Conservation (phyloP, 1,140 invertebrate genomes). For the Trachymyrmex septentrionalis region DNA sequence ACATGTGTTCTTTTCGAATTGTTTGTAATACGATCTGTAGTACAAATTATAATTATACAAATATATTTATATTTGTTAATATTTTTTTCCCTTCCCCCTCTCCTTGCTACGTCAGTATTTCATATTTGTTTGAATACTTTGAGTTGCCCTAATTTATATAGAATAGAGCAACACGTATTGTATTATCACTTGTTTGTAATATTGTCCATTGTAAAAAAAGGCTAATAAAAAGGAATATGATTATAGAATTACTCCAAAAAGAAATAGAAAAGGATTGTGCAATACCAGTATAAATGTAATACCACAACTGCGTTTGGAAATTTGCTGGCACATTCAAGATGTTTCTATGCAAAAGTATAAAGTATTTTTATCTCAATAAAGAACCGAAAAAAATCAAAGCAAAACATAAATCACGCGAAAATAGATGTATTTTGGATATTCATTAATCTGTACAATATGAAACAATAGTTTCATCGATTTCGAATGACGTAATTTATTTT, state of each 20-base stretch:
- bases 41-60: conserved; percentile 52
- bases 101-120: conserved; percentile 29
- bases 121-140: conserved; percentile 14
- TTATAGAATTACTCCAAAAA: conserved; percentile 37
- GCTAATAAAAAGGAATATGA: conserved; percentile 8
- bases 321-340: conserved; percentile 45
- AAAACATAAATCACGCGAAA: conserved; percentile 42
- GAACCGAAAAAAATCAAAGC: neutral
- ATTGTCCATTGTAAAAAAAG: conserved; percentile 49
- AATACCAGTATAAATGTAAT: conserved; percentile 29
- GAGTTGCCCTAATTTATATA: conserved; percentile 18
- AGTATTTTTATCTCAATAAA: conserved; percentile 30
- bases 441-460: conserved; percentile 50
- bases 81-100: conserved; percentile 1
- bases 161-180: conserved; percentile 22
- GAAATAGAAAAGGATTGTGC: conserved; percentile 58
- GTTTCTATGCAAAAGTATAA: conserved; percentile 64
- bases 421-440: conserved; percentile 34
- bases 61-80: conserved; percentile 2
- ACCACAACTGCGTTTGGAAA: conserved; percentile 56
- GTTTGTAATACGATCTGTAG: conserved; percentile 7
- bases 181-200: conserved; percentile 41
- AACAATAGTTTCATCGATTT: conserved; percentile 61
- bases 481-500: conserved; percentile 12
- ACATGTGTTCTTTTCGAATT: conserved; percentile 40